Base-by-base conservation (phyloP, 2,113 vertebrate genomes). In the Ammospiza caudacuta region DNA sequence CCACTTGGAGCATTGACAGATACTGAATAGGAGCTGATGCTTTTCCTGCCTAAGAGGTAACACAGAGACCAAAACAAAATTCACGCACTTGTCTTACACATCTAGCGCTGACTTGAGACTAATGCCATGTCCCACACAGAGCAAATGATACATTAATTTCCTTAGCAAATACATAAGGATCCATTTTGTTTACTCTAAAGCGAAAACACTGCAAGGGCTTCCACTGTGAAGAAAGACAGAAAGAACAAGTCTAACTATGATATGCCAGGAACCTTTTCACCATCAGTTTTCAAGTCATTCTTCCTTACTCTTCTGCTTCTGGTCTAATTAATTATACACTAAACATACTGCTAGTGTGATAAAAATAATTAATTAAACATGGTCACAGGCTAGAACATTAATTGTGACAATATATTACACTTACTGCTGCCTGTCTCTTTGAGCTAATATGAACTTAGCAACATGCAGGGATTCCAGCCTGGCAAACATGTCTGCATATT, bases 301-400 rank as follows among this genome's bases (percentile, higher is more conserved):
- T 90, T 89, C 51, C 39, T 92, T 72, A 81, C 25, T 92, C 37
- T 89, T 86, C 47, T 72, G 75, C 87, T 94, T 90, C 64, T 2
- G 13, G 72, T 57, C 57, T 95, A 90, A 95, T 96, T 90, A 95
- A 94, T 93, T 92, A 90, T 86, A 88, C 75, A 95, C 87, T 74
- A 92, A 95, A 94, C 92, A 96, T 46, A 95, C 83, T 89, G 79
- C 76, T 93, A 74, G 88, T 33, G 41, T 63, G 83, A 81, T 81
- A 89, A 90, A 97, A 95, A 94, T 95, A 95, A 96, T 83, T 95
- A 96, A 94, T 92, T 94, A 96, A 96, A 90, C 79, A 78, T 70
- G 68, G 57, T 92, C 93, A 89, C 90, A 96, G 66, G 49, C 80
- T 89, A 90, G 52, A 89, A 92, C 93, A 87, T 92, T 90, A 88